These are phyloP conservation scores for Agriopis marginaria DNA, from an alignment of 2,888 invertebrate species.

Conservation along the genomic window DNA sequence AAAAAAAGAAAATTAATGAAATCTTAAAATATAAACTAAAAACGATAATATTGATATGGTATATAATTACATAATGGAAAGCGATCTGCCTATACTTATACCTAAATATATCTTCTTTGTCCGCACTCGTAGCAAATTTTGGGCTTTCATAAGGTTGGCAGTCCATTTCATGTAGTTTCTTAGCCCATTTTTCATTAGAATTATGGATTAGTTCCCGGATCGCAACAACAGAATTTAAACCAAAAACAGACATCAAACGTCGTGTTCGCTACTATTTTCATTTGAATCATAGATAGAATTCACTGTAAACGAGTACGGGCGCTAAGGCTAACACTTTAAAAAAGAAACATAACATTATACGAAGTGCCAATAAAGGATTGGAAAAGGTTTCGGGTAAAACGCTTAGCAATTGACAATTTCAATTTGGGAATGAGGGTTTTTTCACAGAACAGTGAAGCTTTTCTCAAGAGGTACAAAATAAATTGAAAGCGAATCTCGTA, in stretches of 20 bases:
- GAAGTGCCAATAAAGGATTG: conserved; percentile 33
- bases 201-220: background rate
- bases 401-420: conserved; percentile 30
- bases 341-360: conserved; percentile 30
- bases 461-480: background rate
- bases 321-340: conserved; percentile 16
- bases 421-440: conserved; percentile 28
- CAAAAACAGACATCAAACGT: too few relatives aligned
- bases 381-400: conserved; percentile 34
- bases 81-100: too few relatives aligned
- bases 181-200: background rate
- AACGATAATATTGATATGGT: too few relatives aligned
- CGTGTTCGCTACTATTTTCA: background rate
- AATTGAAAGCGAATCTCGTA: background rate
- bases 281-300: background rate
- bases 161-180: background rate
- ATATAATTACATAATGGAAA: too few relatives aligned
- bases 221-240: too few relatives aligned
- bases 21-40: too few relatives aligned
- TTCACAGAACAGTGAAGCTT: background rate
- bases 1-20: too few relatives aligned
- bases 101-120: background rate
- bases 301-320: conserved; percentile 1
- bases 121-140: background rate
- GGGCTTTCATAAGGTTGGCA: background rate